These are phyloP conservation scores for Papilio polytes DNA, from an alignment of 1,140 invertebrate species.

Conservation along the genomic window DNA sequence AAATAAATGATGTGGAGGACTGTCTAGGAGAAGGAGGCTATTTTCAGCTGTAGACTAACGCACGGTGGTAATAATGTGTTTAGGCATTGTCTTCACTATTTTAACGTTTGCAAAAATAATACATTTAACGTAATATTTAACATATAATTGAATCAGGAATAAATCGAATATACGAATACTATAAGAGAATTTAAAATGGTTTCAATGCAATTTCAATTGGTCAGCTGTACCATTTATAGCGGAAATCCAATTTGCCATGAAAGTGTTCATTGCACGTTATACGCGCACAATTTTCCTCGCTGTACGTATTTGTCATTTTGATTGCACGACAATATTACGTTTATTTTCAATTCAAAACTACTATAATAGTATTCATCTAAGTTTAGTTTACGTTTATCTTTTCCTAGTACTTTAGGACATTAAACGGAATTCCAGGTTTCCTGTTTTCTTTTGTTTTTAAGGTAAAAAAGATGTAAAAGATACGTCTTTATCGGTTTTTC, in stretches of 20 bases:
- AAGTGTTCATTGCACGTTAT: background rate
- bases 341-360: background rate
- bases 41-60: no score
- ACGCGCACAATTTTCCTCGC: background rate
- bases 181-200: background rate
- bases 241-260: background rate
- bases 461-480: background rate
- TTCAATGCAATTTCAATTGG: slow-evolving; percentile 3
- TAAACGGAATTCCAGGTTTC: no score
- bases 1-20: no score
- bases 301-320: background rate
- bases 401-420: no score
- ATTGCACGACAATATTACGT: background rate
- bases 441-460: no score
- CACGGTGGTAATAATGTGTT: no score
- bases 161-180: background rate
- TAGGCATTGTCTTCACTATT: no score
- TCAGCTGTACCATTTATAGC: background rate
- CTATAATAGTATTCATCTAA: background rate
- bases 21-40: no score
- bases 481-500: slow-evolving; percentile 22
- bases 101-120: no score
- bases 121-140: no score
- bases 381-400: no score
- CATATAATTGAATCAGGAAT: background rate